A percentile compares a stretch with the other conserved stretches of the same genome.
phyloP scores from a whole-genome alignment of 2,888 invertebrate genomes.

The Ophion obscuratus region DNA sequence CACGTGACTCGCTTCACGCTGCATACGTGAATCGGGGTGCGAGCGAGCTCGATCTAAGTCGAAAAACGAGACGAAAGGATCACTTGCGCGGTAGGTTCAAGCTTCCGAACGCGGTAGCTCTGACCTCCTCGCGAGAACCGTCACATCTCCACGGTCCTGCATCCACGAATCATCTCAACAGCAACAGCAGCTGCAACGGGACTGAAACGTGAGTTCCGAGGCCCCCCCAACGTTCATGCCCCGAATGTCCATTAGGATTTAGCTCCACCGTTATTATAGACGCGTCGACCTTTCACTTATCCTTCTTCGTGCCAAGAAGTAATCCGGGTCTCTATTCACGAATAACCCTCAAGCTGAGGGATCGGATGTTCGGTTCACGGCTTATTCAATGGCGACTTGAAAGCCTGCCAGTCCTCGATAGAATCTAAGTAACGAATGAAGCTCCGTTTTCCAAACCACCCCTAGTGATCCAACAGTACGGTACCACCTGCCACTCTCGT shows the following conservation, averaged over 20 bases:
- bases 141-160: slow-evolving; percentile 88
- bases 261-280: slow-evolving; percentile 2
- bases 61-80: slow-evolving; percentile 89
- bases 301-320: too few relatives aligned
- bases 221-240: slow-evolving; percentile 25
- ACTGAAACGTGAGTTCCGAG: slow-evolving; percentile 86
- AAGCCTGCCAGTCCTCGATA: background rate
- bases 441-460: background rate
- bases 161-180: slow-evolving; percentile 87
- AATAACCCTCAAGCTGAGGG: background rate
- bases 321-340: too few relatives aligned
- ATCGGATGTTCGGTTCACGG: background rate
- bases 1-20: slow-evolving; percentile 90
- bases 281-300: background rate
- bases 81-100: slow-evolving; percentile 87
- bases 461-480: background rate
- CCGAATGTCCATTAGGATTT: slow-evolving; percentile 32
- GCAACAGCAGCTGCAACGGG: slow-evolving; percentile 88
- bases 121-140: slow-evolving; percentile 91
- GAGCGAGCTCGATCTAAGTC: slow-evolving; percentile 92
- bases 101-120: slow-evolving; percentile 86
- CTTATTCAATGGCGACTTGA: background rate
- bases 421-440: background rate
- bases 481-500: background rate
- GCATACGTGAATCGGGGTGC: slow-evolving; percentile 88